phyloP scores from a whole-genome alignment of 2,888 invertebrate species.

The Silvanus unidentatus region DNA sequence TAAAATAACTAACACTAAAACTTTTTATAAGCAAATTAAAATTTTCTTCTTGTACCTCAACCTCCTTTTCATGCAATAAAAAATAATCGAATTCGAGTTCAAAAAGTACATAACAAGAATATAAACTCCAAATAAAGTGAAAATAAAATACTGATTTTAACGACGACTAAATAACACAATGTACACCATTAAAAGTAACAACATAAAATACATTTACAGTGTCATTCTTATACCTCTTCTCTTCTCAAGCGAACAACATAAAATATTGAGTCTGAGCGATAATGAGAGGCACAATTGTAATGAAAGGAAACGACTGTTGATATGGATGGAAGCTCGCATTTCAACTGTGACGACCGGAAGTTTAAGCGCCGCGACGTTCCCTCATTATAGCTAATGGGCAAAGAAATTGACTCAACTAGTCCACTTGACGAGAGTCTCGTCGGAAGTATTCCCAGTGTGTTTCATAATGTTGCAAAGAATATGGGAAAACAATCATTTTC shows the following conservation, averaged over 20 bases:
- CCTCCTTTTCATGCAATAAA: too few relatives aligned
- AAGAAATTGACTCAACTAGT: conserved; percentile 10
- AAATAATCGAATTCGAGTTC: too few relatives aligned
- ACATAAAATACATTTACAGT: conserved; percentile 12
- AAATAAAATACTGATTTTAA: conserved; percentile 2
- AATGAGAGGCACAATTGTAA: conserved; percentile 30
- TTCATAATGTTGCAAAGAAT: too few relatives aligned
- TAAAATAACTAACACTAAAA: too few relatives aligned
- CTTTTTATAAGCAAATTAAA: too few relatives aligned
- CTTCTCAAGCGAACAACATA: conserved; percentile 7
- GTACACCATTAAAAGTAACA: conserved; percentile 14
- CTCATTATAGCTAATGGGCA: conserved; percentile 33
- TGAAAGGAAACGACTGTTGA: conserved; percentile 27
- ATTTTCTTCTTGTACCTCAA: too few relatives aligned
- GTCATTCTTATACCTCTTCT: conserved; percentile 17
- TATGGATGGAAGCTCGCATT: conserved; percentile 34
- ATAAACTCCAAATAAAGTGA: background rate
- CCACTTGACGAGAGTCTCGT: background rate
- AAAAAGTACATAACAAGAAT: too few relatives aligned
- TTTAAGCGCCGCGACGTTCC: conserved; percentile 30
- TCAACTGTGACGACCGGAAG: conserved; percentile 36
- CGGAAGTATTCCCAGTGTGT: too few relatives aligned
- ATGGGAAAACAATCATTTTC: too few relatives aligned
- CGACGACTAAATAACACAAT: conserved; percentile 9
- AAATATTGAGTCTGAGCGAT: conserved; percentile 20